Percentiles rank a stretch among this genome's conserved stretches.
Evolutionary conservation across 2,113 vertebrate species (phyloP).

Genomic region (Eurypyga helias): DNA sequence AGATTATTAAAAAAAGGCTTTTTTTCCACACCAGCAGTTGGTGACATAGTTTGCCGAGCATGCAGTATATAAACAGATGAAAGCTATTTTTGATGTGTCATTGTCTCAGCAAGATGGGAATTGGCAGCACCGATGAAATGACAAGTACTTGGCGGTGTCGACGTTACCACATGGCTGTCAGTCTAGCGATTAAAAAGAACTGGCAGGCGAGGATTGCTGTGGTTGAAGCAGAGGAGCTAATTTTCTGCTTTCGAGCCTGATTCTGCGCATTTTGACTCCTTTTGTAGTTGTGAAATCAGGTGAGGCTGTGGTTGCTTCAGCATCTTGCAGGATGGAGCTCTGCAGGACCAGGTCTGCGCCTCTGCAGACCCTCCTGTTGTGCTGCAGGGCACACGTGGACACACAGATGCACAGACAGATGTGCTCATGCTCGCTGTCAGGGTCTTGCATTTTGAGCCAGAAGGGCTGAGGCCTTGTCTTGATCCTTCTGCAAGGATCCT

Average conservation of each 20-base stretch:
- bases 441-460: not conserved
- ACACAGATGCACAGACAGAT: fast-evolving
- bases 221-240: conserved; percentile 1
- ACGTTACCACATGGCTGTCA: conserved; percentile 60
- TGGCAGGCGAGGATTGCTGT: conserved; percentile 43
- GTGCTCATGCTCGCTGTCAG: fast-evolving
- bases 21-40: conserved; percentile 43
- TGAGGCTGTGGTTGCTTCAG: not conserved
- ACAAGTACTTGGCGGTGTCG: conserved; percentile 60
- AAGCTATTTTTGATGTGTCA: conserved; percentile 70
- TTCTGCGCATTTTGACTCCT: conserved; percentile 5
- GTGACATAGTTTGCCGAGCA: conserved; percentile 59
- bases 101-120: conserved; percentile 67
- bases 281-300: not conserved
- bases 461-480: not conserved
- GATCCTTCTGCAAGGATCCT: not conserved
- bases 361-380: not conserved
- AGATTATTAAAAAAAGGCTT: not conserved
- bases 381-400: not conserved
- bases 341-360: not conserved
- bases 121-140: conserved; percentile 59
- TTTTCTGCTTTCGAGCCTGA: not conserved
- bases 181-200: conserved; percentile 64
- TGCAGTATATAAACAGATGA: conserved; percentile 66
- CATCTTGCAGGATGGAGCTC: not conserved